phyloP scores from a whole-genome alignment of 1,140 invertebrate genomes.

The Drosophila ananassae region DNA sequence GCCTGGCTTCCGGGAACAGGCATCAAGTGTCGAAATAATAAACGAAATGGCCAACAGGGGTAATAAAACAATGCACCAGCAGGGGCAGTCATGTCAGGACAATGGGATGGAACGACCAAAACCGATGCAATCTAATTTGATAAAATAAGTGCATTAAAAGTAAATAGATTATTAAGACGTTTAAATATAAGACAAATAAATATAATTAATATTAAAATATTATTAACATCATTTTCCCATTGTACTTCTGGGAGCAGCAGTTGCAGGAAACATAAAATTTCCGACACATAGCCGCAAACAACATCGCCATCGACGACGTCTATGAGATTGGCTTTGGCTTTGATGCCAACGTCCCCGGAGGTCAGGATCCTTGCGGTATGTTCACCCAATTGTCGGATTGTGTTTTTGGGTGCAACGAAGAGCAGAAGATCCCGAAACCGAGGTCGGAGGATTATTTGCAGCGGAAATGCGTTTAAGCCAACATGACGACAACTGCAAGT shows the following conservation, averaged over 20 bases:
- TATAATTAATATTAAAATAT: not conserved
- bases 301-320: slow-evolving; percentile 39
- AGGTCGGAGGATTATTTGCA: slow-evolving; percentile 60
- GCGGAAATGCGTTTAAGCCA: slow-evolving; percentile 73
- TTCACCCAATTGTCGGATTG: slow-evolving; percentile 38
- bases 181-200: not conserved
- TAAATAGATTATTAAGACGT: not conserved
- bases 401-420: slow-evolving; percentile 39
- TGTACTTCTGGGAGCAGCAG: slow-evolving; percentile 11
- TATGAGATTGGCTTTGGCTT: slow-evolving; percentile 42
- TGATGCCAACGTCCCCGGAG: slow-evolving; percentile 33
- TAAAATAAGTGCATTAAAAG: not conserved
- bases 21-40: slow-evolving; percentile 60
- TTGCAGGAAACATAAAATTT: slow-evolving; percentile 56
- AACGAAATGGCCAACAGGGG: slow-evolving; percentile 41
- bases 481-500: slow-evolving; percentile 32
- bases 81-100: slow-evolving; percentile 3
- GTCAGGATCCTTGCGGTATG: slow-evolving; percentile 25
- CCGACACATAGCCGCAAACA: slow-evolving; percentile 40
- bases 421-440: slow-evolving; percentile 15
- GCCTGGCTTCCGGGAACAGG: slow-evolving; percentile 16
- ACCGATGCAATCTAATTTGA: not conserved
- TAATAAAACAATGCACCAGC: slow-evolving; percentile 40
- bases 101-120: slow-evolving; percentile 5
- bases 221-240: not conserved